Evolutionary conservation across 2,888 invertebrate species (phyloP).

Genomic region (Hofmannophila pseudospretella): DNA sequence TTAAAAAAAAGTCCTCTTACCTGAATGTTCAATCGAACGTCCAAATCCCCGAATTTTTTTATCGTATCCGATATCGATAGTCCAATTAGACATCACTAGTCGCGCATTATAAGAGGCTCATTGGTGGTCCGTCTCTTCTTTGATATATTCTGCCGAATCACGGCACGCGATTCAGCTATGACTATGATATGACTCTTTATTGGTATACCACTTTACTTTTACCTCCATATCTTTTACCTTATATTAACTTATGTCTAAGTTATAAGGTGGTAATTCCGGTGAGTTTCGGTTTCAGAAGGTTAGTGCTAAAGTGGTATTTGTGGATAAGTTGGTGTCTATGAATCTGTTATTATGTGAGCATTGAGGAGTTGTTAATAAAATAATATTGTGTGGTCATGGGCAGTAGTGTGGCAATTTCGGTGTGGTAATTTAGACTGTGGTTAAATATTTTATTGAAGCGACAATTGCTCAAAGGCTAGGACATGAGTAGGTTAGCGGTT

Average conservation of each 20-base stretch:
- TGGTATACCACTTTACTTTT: conserved; percentile 2
- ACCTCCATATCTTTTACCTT: background rate
- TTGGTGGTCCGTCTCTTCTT: conserved; percentile 70
- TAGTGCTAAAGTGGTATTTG: conserved; percentile 22
- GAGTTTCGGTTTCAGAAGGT: conserved; percentile 5
- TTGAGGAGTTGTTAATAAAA: conserved; percentile 69
- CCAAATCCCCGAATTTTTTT: no score
- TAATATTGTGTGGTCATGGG: conserved; percentile 54
- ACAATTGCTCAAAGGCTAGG: no score
- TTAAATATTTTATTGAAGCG: background rate
- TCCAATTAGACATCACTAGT: conserved; percentile 16
- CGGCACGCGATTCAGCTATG: conserved; percentile 73
- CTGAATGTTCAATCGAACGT: no score
- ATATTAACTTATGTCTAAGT: background rate
- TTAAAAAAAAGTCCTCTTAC: no score
- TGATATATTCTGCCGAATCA: conserved; percentile 73
- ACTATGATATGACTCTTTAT: conserved; percentile 66
- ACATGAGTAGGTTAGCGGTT: no score
- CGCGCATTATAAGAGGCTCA: conserved; percentile 44
- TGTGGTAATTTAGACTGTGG: conserved; percentile 21
- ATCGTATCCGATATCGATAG: background rate
- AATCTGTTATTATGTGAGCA: conserved; percentile 67
- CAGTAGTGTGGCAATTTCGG: conserved; percentile 41
- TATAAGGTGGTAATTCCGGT: conserved; percentile 19
- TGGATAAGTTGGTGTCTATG: conserved; percentile 68